phyloP scores from a whole-genome alignment of 2,113 vertebrate species.

The Rhadina sibilatrix region DNA sequence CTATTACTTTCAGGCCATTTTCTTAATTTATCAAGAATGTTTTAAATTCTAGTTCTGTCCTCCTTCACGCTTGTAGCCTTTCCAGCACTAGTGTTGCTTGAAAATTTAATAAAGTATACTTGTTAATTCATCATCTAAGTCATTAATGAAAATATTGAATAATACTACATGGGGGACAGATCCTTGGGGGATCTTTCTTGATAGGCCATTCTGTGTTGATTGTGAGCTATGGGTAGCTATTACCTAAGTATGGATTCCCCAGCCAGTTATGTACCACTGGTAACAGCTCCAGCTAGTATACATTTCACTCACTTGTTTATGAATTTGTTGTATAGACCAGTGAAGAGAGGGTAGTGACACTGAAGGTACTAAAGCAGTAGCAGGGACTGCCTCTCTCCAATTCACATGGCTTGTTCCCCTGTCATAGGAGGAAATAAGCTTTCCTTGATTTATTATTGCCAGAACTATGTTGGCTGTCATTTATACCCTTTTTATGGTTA shows the following conservation, averaged over 20 bases:
- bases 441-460: neutral
- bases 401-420: neutral
- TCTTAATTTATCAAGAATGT: neutral
- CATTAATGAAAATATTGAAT: constrained; percentile 45
- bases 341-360: neutral
- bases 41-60: neutral
- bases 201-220: neutral
- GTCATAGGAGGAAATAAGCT: neutral
- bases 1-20: neutral
- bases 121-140: constrained; percentile 6
- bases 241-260: neutral
- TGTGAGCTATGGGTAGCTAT: neutral
- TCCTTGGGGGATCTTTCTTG: neutral
- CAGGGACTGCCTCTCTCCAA: neutral
- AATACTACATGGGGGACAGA: neutral
- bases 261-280: neutral
- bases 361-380: neutral
- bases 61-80: neutral
- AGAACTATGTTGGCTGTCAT: neutral
- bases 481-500: neutral
- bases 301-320: neutral
- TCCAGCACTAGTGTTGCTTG: neutral
- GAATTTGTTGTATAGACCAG: neutral
- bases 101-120: constrained; percentile 22
- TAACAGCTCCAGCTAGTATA: neutral